These are phyloP conservation scores for Lemur catta DNA, from an alignment of 2,797 vertebrate species.

Conservation along the genomic window DNA sequence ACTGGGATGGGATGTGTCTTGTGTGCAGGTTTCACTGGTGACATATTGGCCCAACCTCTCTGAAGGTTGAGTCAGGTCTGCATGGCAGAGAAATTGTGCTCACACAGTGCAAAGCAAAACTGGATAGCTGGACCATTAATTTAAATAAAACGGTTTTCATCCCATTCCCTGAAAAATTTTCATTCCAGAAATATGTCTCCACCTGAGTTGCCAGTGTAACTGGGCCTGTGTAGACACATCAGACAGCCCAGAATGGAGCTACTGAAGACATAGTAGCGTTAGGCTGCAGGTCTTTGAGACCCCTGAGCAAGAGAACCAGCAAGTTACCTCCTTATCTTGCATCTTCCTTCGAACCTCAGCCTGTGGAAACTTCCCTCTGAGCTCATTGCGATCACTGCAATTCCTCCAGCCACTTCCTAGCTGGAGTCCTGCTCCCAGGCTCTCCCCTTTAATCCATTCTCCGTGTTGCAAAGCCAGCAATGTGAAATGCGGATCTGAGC, in stretches of 20 bases:
- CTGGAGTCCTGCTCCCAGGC: neutral
- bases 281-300: neutral
- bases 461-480: fast-evolving
- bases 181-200: neutral
- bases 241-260: neutral
- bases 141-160: neutral
- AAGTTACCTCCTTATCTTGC: neutral
- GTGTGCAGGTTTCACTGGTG: fast-evolving
- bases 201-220: neutral
- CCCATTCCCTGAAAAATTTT: neutral
- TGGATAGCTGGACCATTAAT: neutral
- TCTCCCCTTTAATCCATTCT: neutral
- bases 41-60: neutral
- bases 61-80: neutral
- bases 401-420: neutral
- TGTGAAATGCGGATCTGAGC: neutral
- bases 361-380: neutral
- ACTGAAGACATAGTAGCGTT: neutral
- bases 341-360: neutral
- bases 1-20: neutral
- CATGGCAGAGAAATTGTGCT: neutral
- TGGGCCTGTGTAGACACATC: neutral
- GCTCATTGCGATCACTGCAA: fast-evolving
- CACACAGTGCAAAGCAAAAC: fast-evolving
- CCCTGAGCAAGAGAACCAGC: neutral